These are phyloP conservation scores for Stichopus horrens DNA, from an alignment of 53 echinoderm and acorn worm genomes.

Conservation along the genomic window DNA sequence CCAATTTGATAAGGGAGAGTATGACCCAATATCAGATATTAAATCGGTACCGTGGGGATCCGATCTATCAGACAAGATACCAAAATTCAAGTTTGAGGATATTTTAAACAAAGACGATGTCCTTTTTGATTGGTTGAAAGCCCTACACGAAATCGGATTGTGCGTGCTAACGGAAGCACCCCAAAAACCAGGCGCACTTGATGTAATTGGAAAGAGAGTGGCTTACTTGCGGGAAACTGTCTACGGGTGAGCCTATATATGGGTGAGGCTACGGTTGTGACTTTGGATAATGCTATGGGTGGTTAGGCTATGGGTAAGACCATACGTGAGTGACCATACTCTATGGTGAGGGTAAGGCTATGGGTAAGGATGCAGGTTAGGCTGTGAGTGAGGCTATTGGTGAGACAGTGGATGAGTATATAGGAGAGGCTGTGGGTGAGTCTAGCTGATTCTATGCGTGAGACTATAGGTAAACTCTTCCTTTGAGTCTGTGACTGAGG, in stretches of 20 bases:
- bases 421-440: background rate
- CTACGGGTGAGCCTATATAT: conserved; percentile 70
- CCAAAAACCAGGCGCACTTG: conserved; percentile 20
- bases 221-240: conserved; percentile 69
- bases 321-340: too few relatives aligned
- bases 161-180: conserved; percentile 67
- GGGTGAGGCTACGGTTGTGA: too few relatives aligned
- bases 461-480: background rate
- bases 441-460: background rate
- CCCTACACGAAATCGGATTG: conserved; percentile 59
- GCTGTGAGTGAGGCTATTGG: background rate
- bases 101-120: conserved; percentile 61
- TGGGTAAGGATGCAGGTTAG: background rate
- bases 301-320: background rate
- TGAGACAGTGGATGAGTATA: background rate
- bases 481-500: too few relatives aligned
- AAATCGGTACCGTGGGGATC: conserved; percentile 62
- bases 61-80: conserved; percentile 70
- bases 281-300: background rate
- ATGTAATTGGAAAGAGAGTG: conserved; percentile 64
- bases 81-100: conserved; percentile 63
- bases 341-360: background rate
- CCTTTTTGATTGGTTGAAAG: conserved; percentile 67
- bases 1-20: conserved; percentile 59
- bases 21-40: conserved; percentile 55